Conservation (phyloP, 2,113 vertebrate genomes). For the Nesogale talazaci region DNA sequence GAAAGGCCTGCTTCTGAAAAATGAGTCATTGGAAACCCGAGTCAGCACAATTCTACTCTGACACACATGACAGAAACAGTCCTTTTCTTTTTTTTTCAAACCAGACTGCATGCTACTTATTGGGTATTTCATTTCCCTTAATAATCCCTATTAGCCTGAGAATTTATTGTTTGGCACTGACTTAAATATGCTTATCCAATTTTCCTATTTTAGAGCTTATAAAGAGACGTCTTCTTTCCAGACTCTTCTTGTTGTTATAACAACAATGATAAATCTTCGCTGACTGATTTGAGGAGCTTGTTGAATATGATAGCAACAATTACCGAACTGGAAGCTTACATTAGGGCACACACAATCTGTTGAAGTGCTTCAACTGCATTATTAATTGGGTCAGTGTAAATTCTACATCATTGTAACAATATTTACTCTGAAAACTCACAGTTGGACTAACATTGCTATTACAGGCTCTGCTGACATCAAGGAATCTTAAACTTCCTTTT, state of each 20-base stretch:
- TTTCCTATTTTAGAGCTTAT: slow-evolving; percentile 13
- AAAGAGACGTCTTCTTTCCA: slow-evolving; percentile 23
- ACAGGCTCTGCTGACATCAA: slow-evolving; percentile 49
- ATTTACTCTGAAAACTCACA: slow-evolving; percentile 70
- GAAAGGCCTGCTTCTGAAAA: neutral
- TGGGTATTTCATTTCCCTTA: neutral
- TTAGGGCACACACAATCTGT: neutral
- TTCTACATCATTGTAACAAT: slow-evolving; percentile 64
- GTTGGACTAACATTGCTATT: slow-evolving; percentile 22
- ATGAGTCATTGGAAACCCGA: neutral
- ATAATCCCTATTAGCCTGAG: neutral
- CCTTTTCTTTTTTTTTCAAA: neutral
- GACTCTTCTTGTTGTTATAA: slow-evolving; percentile 36
- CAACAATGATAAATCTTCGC: slow-evolving; percentile 39
- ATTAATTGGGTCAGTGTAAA: slow-evolving; percentile 31
- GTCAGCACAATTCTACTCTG: neutral
- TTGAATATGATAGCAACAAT: slow-evolving; percentile 43
- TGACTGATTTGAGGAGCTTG: slow-evolving; percentile 46
- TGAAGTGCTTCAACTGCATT: neutral
- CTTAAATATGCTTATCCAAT: neutral
- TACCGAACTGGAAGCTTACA: neutral
- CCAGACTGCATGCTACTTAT: neutral
- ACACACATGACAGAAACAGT: neutral
- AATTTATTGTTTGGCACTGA: slow-evolving; percentile 27
- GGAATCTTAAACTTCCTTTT: slow-evolving; percentile 66